Base-by-base conservation (phyloP, 2,888 invertebrate species). In the Luffia ferchaultella region DNA sequence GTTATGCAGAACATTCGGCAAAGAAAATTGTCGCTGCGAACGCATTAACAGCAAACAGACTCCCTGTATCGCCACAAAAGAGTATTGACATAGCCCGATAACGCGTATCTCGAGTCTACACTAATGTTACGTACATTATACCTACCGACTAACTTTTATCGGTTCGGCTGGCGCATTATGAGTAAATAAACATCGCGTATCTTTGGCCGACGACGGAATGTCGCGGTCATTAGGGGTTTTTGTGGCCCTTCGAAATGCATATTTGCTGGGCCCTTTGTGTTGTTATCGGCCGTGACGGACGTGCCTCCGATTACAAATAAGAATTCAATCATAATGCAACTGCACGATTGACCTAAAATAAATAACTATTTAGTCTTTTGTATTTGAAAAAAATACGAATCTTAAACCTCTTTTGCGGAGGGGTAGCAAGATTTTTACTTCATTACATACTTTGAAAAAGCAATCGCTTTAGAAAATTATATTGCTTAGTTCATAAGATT, bases 31-130 rank as follows among this genome's bases (percentile, higher is more conserved):
- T 64, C 70, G n/a, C n/a, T n/a, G n/a, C 63, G 65, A 66, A 60
- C 66, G 67, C 78, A 78, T 80, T 79, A 77, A 71, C 73, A 74
- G 73, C 71, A 76, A 77, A 80, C 71, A 77, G 76, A 68, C 73
- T 76, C 66, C 73, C 74, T 82, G 79, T 80, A 60, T 63, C 16
- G 64, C 71, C 73, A 80, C 82, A 83, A 82, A 80, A 78, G 82
- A 76, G 74, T 82, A 82, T 80, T 82, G 80, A 80, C 82, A 75
- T 63, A 65, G 51, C 62, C 60, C 74, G 80, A 82, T 82, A 82
- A 79, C 72, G 42, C 72, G 60, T 80, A 79, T 80, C 79, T 71
- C 64, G 41, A 65, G 64, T 72, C 64, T 70, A 69, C 66, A 73
- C 71, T 73, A 72, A 76, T 75, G 73, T 49, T 72, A 67, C 59